phyloP scores from a whole-genome alignment of 2,113 vertebrate genomes.

The Bambusicola thoracicus region DNA sequence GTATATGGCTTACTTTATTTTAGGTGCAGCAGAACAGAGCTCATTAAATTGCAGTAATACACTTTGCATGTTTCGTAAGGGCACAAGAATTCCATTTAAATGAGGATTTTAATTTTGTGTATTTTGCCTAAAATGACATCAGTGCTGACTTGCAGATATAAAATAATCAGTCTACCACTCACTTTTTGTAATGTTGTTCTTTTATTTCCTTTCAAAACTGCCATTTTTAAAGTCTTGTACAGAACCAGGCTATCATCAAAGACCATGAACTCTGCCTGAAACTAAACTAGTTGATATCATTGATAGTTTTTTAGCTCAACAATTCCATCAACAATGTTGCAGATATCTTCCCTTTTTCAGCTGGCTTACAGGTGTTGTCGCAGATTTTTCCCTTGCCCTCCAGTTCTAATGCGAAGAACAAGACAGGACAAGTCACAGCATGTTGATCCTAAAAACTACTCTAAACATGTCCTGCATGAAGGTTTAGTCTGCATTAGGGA shows the following conservation, averaged over 20 bases:
- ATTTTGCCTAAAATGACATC: background rate
- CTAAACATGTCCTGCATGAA: background rate
- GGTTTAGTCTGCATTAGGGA: background rate
- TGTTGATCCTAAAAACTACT: background rate
- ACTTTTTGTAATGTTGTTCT: background rate
- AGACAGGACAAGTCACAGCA: background rate
- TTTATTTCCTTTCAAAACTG: background rate
- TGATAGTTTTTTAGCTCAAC: background rate
- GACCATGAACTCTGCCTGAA: background rate
- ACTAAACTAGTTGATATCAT: background rate
- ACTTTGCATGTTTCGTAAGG: conserved; percentile 9
- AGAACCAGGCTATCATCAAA: background rate
- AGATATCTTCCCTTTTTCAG: background rate
- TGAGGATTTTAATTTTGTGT: background rate
- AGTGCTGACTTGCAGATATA: background rate
- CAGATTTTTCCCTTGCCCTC: background rate
- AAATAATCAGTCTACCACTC: background rate
- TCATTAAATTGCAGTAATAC: conserved; percentile 43
- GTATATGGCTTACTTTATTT: conserved; percentile 42
- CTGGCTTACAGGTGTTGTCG: background rate
- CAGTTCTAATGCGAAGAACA: background rate
- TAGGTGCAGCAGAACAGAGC: conserved; percentile 19
- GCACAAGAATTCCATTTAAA: background rate
- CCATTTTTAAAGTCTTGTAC: background rate
- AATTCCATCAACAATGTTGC: background rate